Evolutionary conservation across 1,140 invertebrate species (phyloP).

Genomic region (Drosophila lini): DNA sequence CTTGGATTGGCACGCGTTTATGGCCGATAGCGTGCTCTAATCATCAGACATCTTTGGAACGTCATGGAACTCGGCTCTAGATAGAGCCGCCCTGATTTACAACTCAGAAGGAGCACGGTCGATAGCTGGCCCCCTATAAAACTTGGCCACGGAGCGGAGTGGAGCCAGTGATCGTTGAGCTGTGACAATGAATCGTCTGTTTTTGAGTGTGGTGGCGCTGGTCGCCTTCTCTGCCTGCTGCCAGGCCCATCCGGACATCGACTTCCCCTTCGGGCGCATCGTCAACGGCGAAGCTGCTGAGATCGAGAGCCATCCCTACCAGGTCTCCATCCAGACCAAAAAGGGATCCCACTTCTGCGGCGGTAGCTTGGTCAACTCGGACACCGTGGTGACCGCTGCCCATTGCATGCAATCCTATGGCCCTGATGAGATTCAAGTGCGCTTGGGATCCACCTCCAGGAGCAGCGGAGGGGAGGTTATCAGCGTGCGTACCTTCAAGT

Average conservation of each 20-base stretch:
- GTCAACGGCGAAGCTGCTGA: constrained; percentile 54
- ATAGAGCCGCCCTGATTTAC: constrained; percentile 60
- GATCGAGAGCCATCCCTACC: constrained; percentile 63
- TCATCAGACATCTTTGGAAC: constrained; percentile 29
- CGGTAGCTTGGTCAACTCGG: constrained; percentile 85
- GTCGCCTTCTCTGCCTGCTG: constrained; percentile 40
- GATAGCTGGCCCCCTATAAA: constrained; percentile 59
- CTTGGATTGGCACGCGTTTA: constrained; percentile 26
- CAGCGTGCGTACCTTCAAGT: constrained; percentile 50
- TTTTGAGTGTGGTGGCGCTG: constrained; percentile 45
- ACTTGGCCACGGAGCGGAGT: background rate
- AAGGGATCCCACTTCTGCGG: constrained; percentile 85
- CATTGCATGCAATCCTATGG: constrained; percentile 85
- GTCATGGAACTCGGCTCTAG: constrained; percentile 7
- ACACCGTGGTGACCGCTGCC: constrained; percentile 86
- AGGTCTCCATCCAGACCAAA: constrained; percentile 65
- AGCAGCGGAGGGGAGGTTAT: constrained; percentile 62
- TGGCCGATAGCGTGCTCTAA: constrained; percentile 22
- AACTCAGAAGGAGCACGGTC: background rate
- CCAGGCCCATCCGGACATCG: constrained; percentile 42
- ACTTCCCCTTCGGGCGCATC: constrained; percentile 68
- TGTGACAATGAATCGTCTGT: constrained; percentile 60
- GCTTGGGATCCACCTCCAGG: constrained; percentile 59
- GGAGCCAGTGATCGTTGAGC: constrained; percentile 32
- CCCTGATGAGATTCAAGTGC: constrained; percentile 52